Conservation (phyloP, 1,140 invertebrate genomes). For the Antheraea mylitta region DNA sequence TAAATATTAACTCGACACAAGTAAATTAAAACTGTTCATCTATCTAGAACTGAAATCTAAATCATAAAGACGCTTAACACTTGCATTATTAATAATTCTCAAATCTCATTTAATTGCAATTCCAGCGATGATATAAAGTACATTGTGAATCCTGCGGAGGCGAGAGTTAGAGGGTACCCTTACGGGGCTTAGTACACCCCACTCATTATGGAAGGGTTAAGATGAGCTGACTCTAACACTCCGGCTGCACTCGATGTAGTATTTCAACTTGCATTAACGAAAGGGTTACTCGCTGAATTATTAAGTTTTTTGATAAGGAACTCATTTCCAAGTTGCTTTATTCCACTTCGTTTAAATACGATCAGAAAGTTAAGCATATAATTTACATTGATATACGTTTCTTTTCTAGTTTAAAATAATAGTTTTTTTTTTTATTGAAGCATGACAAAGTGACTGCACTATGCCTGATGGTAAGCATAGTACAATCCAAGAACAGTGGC, state of each 20-base stretch:
- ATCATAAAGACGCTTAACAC: neutral
- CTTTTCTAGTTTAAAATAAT: neutral
- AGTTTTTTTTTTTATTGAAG: too few relatives aligned
- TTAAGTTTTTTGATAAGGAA: constrained; percentile 9
- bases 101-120: constrained; percentile 13
- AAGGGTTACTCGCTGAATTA: constrained; percentile 6
- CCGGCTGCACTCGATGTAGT: constrained; percentile 9
- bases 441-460: too few relatives aligned
- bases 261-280: constrained; percentile 9
- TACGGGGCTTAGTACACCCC: constrained; percentile 7
- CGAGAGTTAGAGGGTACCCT: neutral
- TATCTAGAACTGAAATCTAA: neutral
- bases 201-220: constrained; percentile 11
- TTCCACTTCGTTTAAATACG: neutral
- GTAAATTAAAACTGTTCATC: neutral
- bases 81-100: constrained; percentile 6
- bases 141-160: neutral
- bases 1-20: too few relatives aligned
- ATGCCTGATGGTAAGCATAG: too few relatives aligned
- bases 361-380: neutral
- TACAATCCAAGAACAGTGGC: too few relatives aligned
- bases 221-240: neutral
- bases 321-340: neutral
- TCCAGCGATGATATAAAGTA: constrained; percentile 6
- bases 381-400: neutral